Evolutionary conservation across 1,140 invertebrate species (phyloP), one percentile per base, ranked within the genome.

Genomic region (Holotrichia oblita): DNA sequence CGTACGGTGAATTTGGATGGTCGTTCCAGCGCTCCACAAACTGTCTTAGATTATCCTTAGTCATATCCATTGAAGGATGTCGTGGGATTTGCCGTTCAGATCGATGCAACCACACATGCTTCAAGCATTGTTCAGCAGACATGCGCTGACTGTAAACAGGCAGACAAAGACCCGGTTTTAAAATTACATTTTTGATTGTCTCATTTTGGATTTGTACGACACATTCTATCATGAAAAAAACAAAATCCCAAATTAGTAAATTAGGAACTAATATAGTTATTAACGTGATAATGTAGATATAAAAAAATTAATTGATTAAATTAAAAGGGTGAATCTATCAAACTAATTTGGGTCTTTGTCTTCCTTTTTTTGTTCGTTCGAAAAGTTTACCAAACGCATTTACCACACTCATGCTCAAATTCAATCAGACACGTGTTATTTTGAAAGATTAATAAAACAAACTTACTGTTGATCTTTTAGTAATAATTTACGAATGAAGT

Each of bases 381-480:
- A 27, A 69, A 20, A 7, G 10, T 48, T 44, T 76, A n/a, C n/a
- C 20, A 41, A 40, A 17, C 42, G 74, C 40, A 76, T 6, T 76
- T 17, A 73, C n/a, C 27, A 73, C 27, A 73, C 27, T 73, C 72
- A 73, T 40, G 40, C 27, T 41, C 10, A 73, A n/a, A n/a, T 20
- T 27, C 14, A 73, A 69, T 41, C 10, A 41, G 22, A 69, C n/a
- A 69, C 6, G n/a, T 6, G 7, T n/a, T n/a, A n/a, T n/a, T n/a
- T n/a, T n/a, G n/a, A n/a, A n/a, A n/a, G 2, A 6, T 73, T n/a
- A 6, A 55, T 20, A 20, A 17, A 44, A 42, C 20, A 74, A 81
- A 90, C 94, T 93, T 90, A 99, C 97, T 93, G 93, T 88, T 94
- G 94, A 87, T 98, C 94, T 90, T 98, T 97, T 78, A 97, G 88